Evolutionary conservation across 2,797 vertebrate species (phyloP).

Genomic region (Catostomus latipinnis): DNA sequence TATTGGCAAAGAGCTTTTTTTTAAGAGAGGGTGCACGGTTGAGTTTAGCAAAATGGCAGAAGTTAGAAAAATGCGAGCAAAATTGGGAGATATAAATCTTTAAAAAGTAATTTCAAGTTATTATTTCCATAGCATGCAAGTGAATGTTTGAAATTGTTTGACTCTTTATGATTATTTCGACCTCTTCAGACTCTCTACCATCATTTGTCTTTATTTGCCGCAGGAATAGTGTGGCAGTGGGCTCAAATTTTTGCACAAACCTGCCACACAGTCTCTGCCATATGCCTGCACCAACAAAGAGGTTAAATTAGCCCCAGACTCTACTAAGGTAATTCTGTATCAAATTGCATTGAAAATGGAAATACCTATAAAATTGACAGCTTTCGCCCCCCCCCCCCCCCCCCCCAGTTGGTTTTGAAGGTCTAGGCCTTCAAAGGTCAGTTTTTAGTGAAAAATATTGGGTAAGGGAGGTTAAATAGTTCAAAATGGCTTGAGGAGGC

Average conservation of each 20-base stretch:
- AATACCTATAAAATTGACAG: slow-evolving; percentile 86
- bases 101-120: too few species aligned
- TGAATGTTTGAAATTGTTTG: not conserved
- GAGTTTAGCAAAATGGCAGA: not conserved
- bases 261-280: slow-evolving; percentile 72
- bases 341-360: slow-evolving; percentile 86
- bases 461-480: slow-evolving; percentile 78
- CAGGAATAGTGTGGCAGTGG: too few species aligned
- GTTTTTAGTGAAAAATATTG: slow-evolving; percentile 73
- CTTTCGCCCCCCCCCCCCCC: slow-evolving; percentile 59
- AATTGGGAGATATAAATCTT: too few species aligned
- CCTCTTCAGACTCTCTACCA: too few species aligned
- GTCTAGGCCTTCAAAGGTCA: slow-evolving; percentile 77
- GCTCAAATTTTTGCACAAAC: slow-evolving; percentile 60
- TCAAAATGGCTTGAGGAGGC: slow-evolving; percentile 66
- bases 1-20: slow-evolving; percentile 61
- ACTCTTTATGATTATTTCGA: too few species aligned
- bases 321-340: slow-evolving; percentile 80
- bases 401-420: slow-evolving; percentile 58
- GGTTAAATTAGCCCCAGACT: slow-evolving; percentile 82
- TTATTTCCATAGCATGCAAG: not conserved
- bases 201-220: too few species aligned
- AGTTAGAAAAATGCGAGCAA: not conserved
- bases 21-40: not conserved
- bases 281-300: slow-evolving; percentile 70